Conservation (phyloP, 2,797 vertebrate species). For the Pantherophis alleghaniensis region DNA sequence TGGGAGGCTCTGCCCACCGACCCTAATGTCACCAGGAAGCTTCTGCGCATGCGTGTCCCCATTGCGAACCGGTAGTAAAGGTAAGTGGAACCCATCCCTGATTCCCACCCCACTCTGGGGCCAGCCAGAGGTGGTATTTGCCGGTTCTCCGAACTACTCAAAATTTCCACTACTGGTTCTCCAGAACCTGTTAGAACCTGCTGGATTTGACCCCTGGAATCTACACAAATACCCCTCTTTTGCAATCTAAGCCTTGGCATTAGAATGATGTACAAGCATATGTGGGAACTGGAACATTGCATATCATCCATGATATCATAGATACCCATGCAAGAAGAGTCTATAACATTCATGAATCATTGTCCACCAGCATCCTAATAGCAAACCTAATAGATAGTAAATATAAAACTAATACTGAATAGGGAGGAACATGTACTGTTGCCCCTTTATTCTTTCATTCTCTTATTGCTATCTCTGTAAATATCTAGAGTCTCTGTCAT, state of each 20-base stretch:
- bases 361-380: background rate
- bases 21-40: no score
- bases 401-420: background rate
- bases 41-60: no score
- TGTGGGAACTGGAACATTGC: background rate
- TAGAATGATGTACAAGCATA: background rate
- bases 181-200: no score
- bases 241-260: background rate
- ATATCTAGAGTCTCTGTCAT: background rate
- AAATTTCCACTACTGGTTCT: no score
- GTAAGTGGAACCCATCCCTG: no score
- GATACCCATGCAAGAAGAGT: background rate
- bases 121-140: no score
- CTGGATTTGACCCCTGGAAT: no score
- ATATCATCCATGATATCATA: background rate
- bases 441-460: background rate
- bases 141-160: no score
- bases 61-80: no score
- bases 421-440: background rate
- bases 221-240: background rate
- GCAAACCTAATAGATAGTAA: background rate
- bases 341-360: background rate
- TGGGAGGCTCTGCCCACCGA: no score
- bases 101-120: no score
- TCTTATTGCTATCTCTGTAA: background rate